Conservation (phyloP, 2,113 vertebrate species). For the Chiloscyllium plagiosum region DNA sequence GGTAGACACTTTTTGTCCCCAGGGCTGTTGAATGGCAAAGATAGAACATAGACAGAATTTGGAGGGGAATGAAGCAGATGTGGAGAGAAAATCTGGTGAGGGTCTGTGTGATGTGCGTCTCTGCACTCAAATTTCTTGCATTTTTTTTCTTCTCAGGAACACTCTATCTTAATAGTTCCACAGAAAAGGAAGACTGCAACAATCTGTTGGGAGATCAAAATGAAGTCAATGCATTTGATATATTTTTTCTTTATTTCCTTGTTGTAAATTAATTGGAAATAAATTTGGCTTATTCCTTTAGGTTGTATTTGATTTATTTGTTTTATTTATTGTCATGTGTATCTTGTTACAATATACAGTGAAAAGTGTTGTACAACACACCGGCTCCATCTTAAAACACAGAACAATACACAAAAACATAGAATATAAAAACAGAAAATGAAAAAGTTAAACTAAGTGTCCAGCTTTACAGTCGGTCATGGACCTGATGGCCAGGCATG, state of each 20-base stretch:
- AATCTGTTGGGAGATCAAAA: not conserved
- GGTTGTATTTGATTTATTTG: too few species aligned
- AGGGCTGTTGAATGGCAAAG: not conserved
- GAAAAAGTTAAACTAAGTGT: too few species aligned
- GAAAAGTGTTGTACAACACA: too few species aligned
- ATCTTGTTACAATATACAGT: too few species aligned
- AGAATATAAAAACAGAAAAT: too few species aligned
- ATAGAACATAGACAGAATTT: not conserved
- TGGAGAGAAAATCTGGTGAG: not conserved
- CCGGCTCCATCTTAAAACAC: too few species aligned
- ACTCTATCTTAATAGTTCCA: not conserved
- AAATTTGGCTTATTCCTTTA: not conserved
- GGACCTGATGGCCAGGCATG: too few species aligned
- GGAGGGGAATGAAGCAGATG: not conserved
- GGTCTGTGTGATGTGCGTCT: not conserved
- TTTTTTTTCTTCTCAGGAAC: not conserved
- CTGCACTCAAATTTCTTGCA: not conserved
- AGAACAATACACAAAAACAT: too few species aligned
- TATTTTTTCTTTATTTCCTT: not conserved
- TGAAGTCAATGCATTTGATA: not conserved
- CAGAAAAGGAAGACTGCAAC: not conserved
- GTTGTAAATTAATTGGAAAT: not conserved
- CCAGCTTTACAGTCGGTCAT: too few species aligned
- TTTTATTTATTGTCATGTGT: too few species aligned
- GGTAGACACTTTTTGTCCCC: not conserved